Evolutionary conservation across 2,888 invertebrate genomes (phyloP).

Genomic region (Gastracanthus pulcherrimus): DNA sequence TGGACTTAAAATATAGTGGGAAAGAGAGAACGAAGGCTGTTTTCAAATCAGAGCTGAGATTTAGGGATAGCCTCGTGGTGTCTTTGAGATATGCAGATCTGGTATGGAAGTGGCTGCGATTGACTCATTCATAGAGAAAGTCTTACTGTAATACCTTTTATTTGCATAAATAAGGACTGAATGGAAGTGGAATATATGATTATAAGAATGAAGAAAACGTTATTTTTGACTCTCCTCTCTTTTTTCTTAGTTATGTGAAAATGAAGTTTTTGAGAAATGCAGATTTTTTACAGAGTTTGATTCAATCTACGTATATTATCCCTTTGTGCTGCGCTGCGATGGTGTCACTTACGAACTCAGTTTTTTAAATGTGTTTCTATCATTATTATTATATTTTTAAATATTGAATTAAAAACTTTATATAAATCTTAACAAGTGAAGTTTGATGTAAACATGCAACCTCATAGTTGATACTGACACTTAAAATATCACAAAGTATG

Average conservation of each 20-base stretch:
- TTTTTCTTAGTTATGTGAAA: slow-evolving; percentile 64
- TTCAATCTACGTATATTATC: slow-evolving; percentile 57
- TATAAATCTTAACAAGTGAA: slow-evolving; percentile 19
- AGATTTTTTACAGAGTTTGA: slow-evolving; percentile 55
- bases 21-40: slow-evolving; percentile 65
- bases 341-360: slow-evolving; percentile 33
- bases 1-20: slow-evolving; percentile 69
- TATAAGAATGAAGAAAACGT: slow-evolving; percentile 63
- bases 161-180: slow-evolving; percentile 71
- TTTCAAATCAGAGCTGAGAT: slow-evolving; percentile 70
- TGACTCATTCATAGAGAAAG: slow-evolving; percentile 70
- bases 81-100: slow-evolving; percentile 65
- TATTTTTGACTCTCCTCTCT: slow-evolving; percentile 60
- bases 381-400: slow-evolving; percentile 13
- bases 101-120: slow-evolving; percentile 69
- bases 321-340: slow-evolving; percentile 53
- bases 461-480: slow-evolving; percentile 15
- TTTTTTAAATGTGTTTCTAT: slow-evolving; percentile 28
- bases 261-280: slow-evolving; percentile 67
- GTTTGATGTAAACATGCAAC: slow-evolving; percentile 24
- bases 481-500: slow-evolving; percentile 23
- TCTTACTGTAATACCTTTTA: slow-evolving; percentile 70
- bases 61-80: slow-evolving; percentile 58
- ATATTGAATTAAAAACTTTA: slow-evolving; percentile 12
- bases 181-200: slow-evolving; percentile 71